These are phyloP conservation scores for Coenonympha glycerion DNA, from an alignment of 2,888 invertebrate species.

Conservation along the genomic window DNA sequence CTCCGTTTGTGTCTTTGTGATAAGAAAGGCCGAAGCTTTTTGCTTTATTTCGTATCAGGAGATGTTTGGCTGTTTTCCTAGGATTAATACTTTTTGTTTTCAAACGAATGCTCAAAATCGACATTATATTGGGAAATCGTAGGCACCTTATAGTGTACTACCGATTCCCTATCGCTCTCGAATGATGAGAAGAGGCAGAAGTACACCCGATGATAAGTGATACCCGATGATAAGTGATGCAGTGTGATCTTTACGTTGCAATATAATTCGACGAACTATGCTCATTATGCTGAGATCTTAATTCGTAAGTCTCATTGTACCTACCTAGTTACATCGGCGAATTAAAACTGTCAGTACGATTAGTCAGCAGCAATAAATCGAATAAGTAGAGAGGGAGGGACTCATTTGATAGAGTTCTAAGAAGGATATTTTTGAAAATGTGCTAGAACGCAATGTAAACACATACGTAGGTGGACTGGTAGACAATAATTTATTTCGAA, in stretches of 20 bases:
- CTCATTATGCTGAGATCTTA: too few relatives aligned
- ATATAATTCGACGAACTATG: too few relatives aligned
- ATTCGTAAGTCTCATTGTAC: too few relatives aligned
- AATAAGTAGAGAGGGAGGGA: neutral
- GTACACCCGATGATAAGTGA: too few relatives aligned
- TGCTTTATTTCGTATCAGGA: neutral
- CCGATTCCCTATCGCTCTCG: too few relatives aligned
- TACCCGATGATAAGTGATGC: too few relatives aligned
- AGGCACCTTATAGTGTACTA: too few relatives aligned
- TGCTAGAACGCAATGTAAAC: conserved; percentile 36
- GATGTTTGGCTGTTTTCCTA: neutral
- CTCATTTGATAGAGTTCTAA: conserved; percentile 13
- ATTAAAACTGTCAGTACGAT: too few relatives aligned
- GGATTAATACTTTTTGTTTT: neutral
- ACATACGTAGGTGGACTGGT: conserved; percentile 41
- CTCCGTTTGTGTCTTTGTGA: conserved; percentile 44
- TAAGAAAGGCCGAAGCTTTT: conserved; percentile 23
- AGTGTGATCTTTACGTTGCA: too few relatives aligned
- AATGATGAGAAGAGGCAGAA: too few relatives aligned
- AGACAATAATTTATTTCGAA: conserved; percentile 30
- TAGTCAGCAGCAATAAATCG: neutral
- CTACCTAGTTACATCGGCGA: too few relatives aligned
- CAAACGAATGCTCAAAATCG: neutral
- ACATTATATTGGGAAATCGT: too few relatives aligned
- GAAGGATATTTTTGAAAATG: conserved; percentile 22